Percentiles rank a stretch among this genome's conserved stretches.
Evolutionary conservation across 2,113 vertebrate species (phyloP).

Genomic region (Antechinus flavipes): DNA sequence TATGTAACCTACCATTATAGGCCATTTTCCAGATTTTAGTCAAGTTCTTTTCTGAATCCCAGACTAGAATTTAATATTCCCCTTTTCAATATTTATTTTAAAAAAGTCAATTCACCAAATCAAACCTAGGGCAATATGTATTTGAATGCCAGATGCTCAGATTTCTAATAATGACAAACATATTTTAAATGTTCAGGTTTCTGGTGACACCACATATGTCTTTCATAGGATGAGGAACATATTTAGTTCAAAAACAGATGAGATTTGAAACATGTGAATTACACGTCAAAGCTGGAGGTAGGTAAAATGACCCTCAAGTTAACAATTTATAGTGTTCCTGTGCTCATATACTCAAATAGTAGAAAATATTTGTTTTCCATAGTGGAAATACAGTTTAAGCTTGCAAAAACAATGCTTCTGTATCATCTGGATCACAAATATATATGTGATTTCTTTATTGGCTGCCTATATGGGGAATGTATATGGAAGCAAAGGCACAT

Average conservation of each 20-base stretch:
- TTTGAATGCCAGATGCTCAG: constrained; percentile 59
- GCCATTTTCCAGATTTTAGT: constrained; percentile 23
- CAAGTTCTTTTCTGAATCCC: constrained; percentile 42
- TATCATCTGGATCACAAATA: background rate
- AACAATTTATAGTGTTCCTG: constrained; percentile 10
- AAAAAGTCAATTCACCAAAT: constrained; percentile 54
- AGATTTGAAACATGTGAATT: constrained; percentile 49
- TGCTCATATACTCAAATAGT: background rate
- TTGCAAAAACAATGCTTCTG: constrained; percentile 8
- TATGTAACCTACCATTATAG: background rate
- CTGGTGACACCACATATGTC: constrained; percentile 46
- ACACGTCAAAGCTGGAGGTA: background rate
- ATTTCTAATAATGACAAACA: constrained; percentile 64
- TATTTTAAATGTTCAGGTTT: constrained; percentile 56
- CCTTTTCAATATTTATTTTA: constrained; percentile 39
- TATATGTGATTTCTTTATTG: constrained; percentile 38
- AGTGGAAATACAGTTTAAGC: background rate
- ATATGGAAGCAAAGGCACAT: background rate
- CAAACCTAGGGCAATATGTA: constrained; percentile 60
- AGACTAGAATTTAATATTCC: constrained; percentile 39
- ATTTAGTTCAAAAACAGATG: constrained; percentile 68
- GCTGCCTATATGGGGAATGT: background rate
- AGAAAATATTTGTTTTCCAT: constrained; percentile 33
- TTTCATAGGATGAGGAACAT: constrained; percentile 56
- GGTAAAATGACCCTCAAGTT: constrained; percentile 15